Evolutionary conservation across 2,113 vertebrate species (phyloP).

Genomic region (Bubalus kerabau): DNA sequence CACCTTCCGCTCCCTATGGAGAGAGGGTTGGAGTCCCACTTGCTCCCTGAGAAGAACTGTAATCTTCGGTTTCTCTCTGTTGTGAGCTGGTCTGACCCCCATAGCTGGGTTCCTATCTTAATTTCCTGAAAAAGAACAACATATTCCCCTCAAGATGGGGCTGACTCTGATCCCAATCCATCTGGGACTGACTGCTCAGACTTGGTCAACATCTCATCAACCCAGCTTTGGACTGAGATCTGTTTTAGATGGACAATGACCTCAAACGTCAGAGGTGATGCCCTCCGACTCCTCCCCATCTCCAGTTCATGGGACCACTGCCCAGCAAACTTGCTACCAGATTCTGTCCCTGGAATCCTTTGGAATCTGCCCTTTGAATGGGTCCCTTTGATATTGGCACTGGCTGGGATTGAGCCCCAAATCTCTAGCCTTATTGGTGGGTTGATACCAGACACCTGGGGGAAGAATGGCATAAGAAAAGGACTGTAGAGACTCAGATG

Average conservation of each 20-base stretch:
- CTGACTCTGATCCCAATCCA: neutral
- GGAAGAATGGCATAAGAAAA: neutral
- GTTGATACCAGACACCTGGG: neutral
- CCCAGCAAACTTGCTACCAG: neutral
- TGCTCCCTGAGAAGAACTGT: neutral
- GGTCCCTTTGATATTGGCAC: neutral
- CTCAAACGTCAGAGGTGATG: neutral
- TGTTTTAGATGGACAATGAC: neutral
- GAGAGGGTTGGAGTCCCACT: neutral
- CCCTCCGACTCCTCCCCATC: neutral
- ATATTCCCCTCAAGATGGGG: neutral
- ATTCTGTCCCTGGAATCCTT: neutral
- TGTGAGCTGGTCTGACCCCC: neutral
- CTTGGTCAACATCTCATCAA: neutral
- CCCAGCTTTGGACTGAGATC: neutral
- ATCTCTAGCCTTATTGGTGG: neutral
- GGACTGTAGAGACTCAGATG: neutral
- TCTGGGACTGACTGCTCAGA: neutral
- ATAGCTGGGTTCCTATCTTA: neutral
- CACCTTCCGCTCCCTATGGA: neutral
- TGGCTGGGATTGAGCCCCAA: neutral
- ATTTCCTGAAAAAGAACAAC: neutral
- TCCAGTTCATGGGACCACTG: neutral
- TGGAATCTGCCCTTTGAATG: neutral
- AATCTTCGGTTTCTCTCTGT: neutral